phyloP scores from a whole-genome alignment of 2,113 vertebrate genomes.

The Pseudopodoces humilis region DNA sequence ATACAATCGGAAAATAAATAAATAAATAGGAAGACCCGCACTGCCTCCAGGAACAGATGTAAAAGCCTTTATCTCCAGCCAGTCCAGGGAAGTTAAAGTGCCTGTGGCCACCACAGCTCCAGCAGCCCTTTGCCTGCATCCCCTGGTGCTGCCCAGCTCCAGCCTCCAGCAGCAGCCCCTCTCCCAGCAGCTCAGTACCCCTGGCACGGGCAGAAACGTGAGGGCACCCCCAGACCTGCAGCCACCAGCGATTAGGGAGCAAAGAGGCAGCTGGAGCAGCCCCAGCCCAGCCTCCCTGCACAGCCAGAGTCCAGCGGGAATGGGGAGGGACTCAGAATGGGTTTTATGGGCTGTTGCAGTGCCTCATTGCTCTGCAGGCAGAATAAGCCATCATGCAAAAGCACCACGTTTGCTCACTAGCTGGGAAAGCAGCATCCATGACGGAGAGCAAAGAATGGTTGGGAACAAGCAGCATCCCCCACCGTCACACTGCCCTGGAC shows the following conservation, averaged over 20 bases:
- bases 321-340: no score
- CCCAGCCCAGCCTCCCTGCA: background rate
- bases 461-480: background rate
- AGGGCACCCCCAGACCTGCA: background rate
- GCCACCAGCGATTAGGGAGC: fast-evolving
- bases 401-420: fast-evolving
- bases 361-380: background rate
- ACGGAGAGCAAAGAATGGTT: fast-evolving
- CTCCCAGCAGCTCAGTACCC: background rate
- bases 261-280: background rate
- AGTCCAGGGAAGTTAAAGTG: constrained; percentile 48
- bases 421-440: background rate
- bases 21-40: constrained; percentile 21
- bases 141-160: background rate
- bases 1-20: constrained; percentile 68
- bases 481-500: fast-evolving
- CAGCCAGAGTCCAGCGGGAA: background rate
- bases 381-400: background rate
- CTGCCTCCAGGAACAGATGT: constrained; percentile 72
- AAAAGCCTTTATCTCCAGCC: constrained; percentile 64
- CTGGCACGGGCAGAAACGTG: fast-evolving
- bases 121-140: background rate
- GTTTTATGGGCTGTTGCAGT: background rate
- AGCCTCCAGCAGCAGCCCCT: background rate
- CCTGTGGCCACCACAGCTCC: background rate